Percentiles rank a stretch among this genome's conserved stretches.
phyloP scores from a whole-genome alignment of 2,113 vertebrate species.

The Daphoenositta chrysoptera region DNA sequence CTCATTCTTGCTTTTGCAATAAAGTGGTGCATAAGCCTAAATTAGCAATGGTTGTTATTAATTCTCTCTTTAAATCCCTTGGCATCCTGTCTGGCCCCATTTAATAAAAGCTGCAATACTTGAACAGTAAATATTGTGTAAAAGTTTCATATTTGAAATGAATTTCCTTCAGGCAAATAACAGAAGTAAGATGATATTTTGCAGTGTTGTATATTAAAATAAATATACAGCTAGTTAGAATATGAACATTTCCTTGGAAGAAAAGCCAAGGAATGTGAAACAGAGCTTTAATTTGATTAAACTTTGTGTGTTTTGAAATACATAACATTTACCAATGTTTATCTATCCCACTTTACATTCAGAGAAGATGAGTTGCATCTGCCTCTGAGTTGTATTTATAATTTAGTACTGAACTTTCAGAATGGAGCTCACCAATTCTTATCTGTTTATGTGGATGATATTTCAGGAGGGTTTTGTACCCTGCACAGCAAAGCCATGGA shows the following conservation, averaged over 20 bases:
- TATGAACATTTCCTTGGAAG: conserved; percentile 31
- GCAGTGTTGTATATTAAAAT: conserved; percentile 59
- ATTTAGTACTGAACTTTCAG: conserved; percentile 5
- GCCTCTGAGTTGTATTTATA: conserved; percentile 8
- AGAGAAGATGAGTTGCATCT: background rate
- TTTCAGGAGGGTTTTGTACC: background rate
- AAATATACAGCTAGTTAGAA: conserved; percentile 50
- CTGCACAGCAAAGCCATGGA: background rate
- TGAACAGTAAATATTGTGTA: conserved; percentile 65
- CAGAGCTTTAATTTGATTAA: conserved; percentile 46
- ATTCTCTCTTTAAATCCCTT: conserved; percentile 46
- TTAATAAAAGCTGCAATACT: conserved; percentile 64
- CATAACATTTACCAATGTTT: conserved; percentile 30
- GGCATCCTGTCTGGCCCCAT: conserved; percentile 30
- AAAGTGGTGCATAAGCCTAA: conserved; percentile 21
- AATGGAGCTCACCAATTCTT: background rate
- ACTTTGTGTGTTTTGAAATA: conserved; percentile 28
- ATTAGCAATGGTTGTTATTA: conserved; percentile 57
- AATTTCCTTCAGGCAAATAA: conserved; percentile 65
- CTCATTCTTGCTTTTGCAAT: conserved; percentile 38
- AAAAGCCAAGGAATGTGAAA: conserved; percentile 12
- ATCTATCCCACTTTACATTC: background rate
- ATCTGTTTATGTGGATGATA: background rate
- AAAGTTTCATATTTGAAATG: conserved; percentile 69
- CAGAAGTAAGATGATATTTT: conserved; percentile 64